Evolutionary conservation across 2,888 invertebrate genomes (phyloP).

Genomic region (Drosophila melanosoma): DNA sequence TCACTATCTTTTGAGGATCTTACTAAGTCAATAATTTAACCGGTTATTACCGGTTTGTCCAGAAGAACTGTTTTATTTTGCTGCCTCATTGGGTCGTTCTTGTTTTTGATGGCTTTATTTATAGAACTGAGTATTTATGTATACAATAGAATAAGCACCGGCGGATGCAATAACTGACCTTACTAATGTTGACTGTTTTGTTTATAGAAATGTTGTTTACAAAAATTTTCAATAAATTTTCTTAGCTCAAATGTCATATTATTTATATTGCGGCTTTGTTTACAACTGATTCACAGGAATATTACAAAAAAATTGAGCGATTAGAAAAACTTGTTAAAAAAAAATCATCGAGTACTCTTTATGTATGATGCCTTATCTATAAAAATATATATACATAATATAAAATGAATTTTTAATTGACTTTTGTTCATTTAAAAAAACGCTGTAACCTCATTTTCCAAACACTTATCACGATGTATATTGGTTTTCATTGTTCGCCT

Average conservation of each 20-base stretch:
- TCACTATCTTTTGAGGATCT: conserved; percentile 40
- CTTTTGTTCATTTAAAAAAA: neutral
- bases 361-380: neutral
- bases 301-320: neutral
- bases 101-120: conserved; percentile 7
- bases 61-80: neutral
- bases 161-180: conserved; percentile 62
- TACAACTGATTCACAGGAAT: conserved; percentile 9
- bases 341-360: neutral
- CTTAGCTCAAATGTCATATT: conserved; percentile 2
- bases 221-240: conserved; percentile 15
- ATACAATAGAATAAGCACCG: conserved; percentile 17
- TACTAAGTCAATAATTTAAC: conserved; percentile 35
- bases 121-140: neutral
- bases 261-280: conserved; percentile 11
- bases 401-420: neutral
- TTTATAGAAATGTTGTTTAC: conserved; percentile 45
- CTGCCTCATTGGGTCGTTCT: neutral
- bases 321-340: conserved; percentile 12
- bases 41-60: conserved; percentile 39
- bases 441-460: conserved; percentile 10
- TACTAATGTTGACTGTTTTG: conserved; percentile 36
- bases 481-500: conserved; percentile 18
- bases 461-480: conserved; percentile 2
- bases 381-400: neutral